Evolutionary conservation across 2,888 invertebrate genomes (phyloP).

Genomic region (Sminthurides aquaticus): DNA sequence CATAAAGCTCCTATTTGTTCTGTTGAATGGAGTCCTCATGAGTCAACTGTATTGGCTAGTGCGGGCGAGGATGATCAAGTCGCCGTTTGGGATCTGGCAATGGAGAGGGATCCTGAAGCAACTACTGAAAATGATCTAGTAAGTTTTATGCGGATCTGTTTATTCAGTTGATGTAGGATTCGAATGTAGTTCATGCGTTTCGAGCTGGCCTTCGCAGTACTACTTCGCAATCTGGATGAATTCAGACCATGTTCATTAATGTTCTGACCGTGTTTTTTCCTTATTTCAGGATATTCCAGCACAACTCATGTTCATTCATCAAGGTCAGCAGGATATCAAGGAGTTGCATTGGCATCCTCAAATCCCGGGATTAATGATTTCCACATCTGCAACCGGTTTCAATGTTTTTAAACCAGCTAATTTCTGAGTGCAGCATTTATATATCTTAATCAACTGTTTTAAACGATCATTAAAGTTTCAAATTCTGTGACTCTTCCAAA

Average conservation of each 20-base stretch:
- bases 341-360: conserved; percentile 98
- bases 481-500: too few species aligned
- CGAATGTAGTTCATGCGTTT: not conserved
- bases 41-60: conserved; percentile 87
- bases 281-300: conserved; percentile 71
- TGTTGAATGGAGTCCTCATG: conserved; percentile 92
- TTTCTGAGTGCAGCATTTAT: conserved; percentile 63
- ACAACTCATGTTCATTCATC: conserved; percentile 93
- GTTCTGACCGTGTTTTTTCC: too few species aligned
- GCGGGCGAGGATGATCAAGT: conserved; percentile 92
- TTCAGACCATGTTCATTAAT: not conserved
- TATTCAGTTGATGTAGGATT: not conserved
- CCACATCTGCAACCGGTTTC: conserved; percentile 90
- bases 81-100: conserved; percentile 86
- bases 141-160: conserved; percentile 25
- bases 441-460: too few species aligned
- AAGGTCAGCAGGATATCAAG: conserved; percentile 95
- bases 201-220: not conserved
- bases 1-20: conserved; percentile 89
- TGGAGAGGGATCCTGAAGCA: conserved; percentile 46
- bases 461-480: too few species aligned
- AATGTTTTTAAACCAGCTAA: conserved; percentile 97
- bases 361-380: conserved; percentile 82
- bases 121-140: conserved; percentile 52
- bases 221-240: not conserved